Conservation (phyloP, 2,113 vertebrate species). For the Pungitius pungitius region DNA sequence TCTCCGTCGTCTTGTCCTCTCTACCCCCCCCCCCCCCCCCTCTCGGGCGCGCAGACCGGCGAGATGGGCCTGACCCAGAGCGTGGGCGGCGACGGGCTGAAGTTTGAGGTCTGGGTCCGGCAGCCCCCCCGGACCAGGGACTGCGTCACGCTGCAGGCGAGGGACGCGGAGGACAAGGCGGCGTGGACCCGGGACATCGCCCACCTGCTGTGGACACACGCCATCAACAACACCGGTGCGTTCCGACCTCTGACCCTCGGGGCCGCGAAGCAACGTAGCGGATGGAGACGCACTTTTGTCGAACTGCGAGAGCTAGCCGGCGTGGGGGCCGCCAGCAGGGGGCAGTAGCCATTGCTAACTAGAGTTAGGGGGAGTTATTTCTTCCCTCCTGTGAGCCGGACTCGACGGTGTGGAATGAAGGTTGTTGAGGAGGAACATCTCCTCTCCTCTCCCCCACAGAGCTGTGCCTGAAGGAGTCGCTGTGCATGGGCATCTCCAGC, state of each 20-base stretch:
- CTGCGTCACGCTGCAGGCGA: slow-evolving; percentile 85
- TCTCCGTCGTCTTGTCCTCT: not conserved
- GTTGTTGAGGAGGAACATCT: no score
- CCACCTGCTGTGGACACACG: slow-evolving; percentile 90
- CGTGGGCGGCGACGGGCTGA: slow-evolving; percentile 86
- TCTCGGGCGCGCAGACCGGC: slow-evolving; percentile 82
- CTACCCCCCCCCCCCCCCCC: no score
- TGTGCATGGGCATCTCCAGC: slow-evolving; percentile 89
- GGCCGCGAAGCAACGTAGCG: not conserved
- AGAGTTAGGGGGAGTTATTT: no score
- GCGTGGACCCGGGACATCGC: slow-evolving; percentile 88
- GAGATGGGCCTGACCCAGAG: slow-evolving; percentile 93
- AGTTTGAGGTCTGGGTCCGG: slow-evolving; percentile 91
- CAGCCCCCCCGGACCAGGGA: slow-evolving; percentile 82
- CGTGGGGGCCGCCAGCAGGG: no score
- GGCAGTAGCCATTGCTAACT: no score
- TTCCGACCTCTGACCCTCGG: slow-evolving; percentile 23
- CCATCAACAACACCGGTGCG: slow-evolving; percentile 88
- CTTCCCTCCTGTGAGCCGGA: no score
- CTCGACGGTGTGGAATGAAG: no score
- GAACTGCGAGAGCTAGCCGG: no score
- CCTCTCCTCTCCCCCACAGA: slow-evolving; percentile 74
- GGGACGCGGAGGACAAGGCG: slow-evolving; percentile 76
- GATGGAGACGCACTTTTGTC: no score
- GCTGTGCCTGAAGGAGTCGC: slow-evolving; percentile 87